These are phyloP conservation scores for Papilio dardanus DNA, from an alignment of 1,140 invertebrate species.

Conservation along the genomic window DNA sequence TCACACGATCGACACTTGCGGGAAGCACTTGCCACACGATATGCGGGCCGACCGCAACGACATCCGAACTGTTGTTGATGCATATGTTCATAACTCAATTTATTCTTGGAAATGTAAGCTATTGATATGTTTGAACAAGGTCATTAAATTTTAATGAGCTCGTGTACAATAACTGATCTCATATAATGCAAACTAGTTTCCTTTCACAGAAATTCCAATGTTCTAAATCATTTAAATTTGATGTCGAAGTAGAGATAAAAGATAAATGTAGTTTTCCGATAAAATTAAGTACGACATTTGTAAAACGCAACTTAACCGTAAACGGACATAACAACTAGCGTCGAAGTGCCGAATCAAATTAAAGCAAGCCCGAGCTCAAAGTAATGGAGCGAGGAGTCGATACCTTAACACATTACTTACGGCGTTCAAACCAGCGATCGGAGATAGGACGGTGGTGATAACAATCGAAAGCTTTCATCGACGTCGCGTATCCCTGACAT, in stretches of 20 bases:
- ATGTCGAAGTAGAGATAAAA: background rate
- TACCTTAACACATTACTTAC: slow-evolving; percentile 18
- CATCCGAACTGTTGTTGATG: slow-evolving; percentile 15
- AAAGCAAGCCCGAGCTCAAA: background rate
- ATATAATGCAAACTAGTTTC: background rate
- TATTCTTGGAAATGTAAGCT: slow-evolving; percentile 5
- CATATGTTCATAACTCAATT: slow-evolving; percentile 29
- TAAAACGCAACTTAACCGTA: background rate
- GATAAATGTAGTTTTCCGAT: background rate
- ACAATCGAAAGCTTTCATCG: slow-evolving; percentile 53
- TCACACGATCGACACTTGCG: slow-evolving; percentile 51
- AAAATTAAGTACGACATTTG: slow-evolving; percentile 12
- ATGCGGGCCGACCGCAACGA: slow-evolving; percentile 37
- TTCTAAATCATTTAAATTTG: background rate
- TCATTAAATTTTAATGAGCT: background rate
- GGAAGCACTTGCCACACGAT: slow-evolving; percentile 14
- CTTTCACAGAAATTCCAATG: background rate
- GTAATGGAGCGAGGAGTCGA: slow-evolving; percentile 12
- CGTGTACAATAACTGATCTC: background rate
- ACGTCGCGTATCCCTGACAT: slow-evolving; percentile 50
- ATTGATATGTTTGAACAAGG: background rate
- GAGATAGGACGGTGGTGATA: slow-evolving; percentile 45
- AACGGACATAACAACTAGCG: background rate
- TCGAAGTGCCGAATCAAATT: background rate
- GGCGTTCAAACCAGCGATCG: slow-evolving; percentile 29